Percentiles rank a stretch among this genome's conserved stretches.
These are phyloP conservation scores for Anguilla pacifica DNA, from an alignment of 2,797 vertebrate genomes.

Conservation along the genomic window DNA sequence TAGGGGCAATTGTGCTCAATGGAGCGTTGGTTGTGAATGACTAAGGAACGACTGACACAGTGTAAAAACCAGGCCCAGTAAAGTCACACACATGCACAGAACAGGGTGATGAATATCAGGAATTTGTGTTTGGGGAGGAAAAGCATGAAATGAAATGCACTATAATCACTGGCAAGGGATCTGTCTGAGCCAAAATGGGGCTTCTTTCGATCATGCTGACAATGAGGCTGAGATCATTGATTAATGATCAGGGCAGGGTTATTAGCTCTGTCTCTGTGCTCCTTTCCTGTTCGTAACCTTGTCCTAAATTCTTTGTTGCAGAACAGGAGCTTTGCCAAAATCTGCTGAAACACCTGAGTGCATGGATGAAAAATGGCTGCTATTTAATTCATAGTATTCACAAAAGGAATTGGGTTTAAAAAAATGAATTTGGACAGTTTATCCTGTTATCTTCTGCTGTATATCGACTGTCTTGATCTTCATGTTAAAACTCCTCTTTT, in stretches of 20 bases:
- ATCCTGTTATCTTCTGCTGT: slow-evolving; percentile 43
- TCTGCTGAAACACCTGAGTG: slow-evolving; percentile 38
- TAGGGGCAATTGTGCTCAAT: background rate
- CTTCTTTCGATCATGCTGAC: slow-evolving; percentile 31
- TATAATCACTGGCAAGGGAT: slow-evolving; percentile 7
- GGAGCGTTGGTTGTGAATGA: background rate
- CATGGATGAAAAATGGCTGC: slow-evolving; percentile 23
- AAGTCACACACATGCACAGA: background rate
- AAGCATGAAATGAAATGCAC: background rate
- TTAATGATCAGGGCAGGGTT: slow-evolving; percentile 17
- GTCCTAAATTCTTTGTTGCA: slow-evolving; percentile 12
- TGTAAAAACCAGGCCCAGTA: background rate
- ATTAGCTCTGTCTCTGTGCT: slow-evolving; percentile 18
- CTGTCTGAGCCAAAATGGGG: slow-evolving; percentile 32
- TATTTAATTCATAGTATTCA: slow-evolving; percentile 47
- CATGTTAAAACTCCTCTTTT: slow-evolving; percentile 48
- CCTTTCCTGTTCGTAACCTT: slow-evolving; percentile 33
- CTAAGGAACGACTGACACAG: background rate
- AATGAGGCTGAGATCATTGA: slow-evolving; percentile 16
- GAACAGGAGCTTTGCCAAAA: slow-evolving; percentile 15
- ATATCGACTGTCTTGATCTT: slow-evolving; percentile 49
- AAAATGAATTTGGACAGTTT: slow-evolving; percentile 38
- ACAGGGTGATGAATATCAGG: background rate
- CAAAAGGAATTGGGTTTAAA: slow-evolving; percentile 43
- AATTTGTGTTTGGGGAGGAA: background rate